These are phyloP conservation scores for Heliconius congener DNA, from an alignment of 1,140 invertebrate genomes.

Conservation along the genomic window DNA sequence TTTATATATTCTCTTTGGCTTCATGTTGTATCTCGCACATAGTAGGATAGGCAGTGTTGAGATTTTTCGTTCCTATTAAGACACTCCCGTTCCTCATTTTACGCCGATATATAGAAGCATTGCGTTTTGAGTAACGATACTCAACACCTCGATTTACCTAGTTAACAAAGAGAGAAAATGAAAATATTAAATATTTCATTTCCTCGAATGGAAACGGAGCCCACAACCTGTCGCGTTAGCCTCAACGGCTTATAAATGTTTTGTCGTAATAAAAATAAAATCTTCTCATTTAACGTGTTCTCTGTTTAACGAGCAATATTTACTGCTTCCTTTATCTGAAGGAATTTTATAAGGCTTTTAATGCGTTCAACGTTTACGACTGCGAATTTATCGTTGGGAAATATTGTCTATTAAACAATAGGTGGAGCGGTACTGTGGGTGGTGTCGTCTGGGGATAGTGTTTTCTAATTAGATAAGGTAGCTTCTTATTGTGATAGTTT, in stretches of 20 bases:
- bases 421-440: neutral
- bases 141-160: too few relatives aligned
- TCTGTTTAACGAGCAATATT: neutral
- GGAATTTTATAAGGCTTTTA: slow-evolving; percentile 13
- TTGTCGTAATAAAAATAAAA: slow-evolving; percentile 3
- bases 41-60: too few relatives aligned
- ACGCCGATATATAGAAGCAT: too few relatives aligned
- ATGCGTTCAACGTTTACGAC: slow-evolving; percentile 8
- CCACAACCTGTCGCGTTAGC: too few relatives aligned
- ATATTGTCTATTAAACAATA: slow-evolving; percentile 1
- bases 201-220: too few relatives aligned
- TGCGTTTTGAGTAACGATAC: too few relatives aligned
- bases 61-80: too few relatives aligned
- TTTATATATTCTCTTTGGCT: too few relatives aligned
- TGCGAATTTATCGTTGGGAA: slow-evolving; percentile 6
- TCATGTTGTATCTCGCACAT: too few relatives aligned
- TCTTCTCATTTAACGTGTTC: slow-evolving; percentile 6
- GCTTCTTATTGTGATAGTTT: neutral
- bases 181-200: too few relatives aligned
- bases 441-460: neutral
- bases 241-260: neutral
- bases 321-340: slow-evolving; percentile 10
- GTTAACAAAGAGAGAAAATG: too few relatives aligned
- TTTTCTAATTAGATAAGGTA: neutral
- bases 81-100: too few relatives aligned